Conservation (phyloP, 2,797 vertebrate species). For the Gymnopithys bicolor region DNA sequence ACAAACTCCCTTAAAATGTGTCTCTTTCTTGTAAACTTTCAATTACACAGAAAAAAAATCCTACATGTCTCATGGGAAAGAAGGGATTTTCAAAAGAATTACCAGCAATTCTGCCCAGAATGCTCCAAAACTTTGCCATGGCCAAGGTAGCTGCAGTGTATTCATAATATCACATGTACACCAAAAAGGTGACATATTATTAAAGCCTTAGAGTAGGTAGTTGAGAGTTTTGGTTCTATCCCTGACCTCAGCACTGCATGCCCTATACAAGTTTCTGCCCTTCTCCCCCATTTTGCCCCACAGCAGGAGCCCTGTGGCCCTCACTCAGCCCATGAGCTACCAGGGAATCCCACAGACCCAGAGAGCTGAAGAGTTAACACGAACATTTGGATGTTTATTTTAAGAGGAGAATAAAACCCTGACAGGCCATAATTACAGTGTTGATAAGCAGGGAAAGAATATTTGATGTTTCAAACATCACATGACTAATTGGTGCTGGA, state of each 20-base stretch:
- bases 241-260: fast-evolving
- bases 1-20: neutral
- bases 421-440: constrained; percentile 69
- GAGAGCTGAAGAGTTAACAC: constrained; percentile 25
- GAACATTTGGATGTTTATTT: constrained; percentile 61
- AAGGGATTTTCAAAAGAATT: neutral
- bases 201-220: neutral
- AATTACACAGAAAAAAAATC: neutral
- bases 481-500: constrained; percentile 49
- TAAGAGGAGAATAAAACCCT: constrained; percentile 62
- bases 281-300: neutral
- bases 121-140: neutral
- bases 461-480: constrained; percentile 64
- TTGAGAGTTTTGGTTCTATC: neutral
- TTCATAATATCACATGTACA: fast-evolving
- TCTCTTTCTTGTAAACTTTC: neutral
- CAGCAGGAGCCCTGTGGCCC: neutral
- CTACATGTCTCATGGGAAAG: neutral
- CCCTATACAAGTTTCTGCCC: neutral
- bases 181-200: neutral
- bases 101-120: neutral
- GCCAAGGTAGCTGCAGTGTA: neutral
- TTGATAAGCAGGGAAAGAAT: constrained; percentile 64
- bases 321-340: fast-evolving
- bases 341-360: fast-evolving